phyloP scores from a whole-genome alignment of 2,113 vertebrate species.

The Coregonus clupeaformis region DNA sequence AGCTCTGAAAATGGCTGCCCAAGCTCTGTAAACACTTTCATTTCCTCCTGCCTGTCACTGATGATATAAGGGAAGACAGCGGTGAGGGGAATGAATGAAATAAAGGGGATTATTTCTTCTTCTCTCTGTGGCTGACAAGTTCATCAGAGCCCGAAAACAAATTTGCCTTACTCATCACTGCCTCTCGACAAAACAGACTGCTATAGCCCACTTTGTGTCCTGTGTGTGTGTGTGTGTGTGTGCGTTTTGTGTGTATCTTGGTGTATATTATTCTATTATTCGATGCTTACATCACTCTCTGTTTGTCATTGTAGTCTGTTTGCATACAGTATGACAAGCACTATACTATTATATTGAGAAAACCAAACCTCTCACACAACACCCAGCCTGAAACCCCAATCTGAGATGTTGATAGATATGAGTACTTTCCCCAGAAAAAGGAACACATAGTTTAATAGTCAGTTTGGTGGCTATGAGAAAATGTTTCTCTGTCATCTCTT shows the following conservation, averaged over 20 bases:
- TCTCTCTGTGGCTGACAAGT: slow-evolving; percentile 61
- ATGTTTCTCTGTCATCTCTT: neutral
- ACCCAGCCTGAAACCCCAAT: neutral
- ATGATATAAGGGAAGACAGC: slow-evolving; percentile 45
- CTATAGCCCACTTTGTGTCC: neutral
- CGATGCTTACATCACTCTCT: slow-evolving; percentile 6
- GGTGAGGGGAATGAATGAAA: slow-evolving; percentile 58
- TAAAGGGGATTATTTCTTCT: slow-evolving; percentile 60
- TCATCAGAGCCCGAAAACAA: slow-evolving; percentile 62
- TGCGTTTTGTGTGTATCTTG: too few species aligned
- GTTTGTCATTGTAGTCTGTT: slow-evolving; percentile 7
- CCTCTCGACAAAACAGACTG: too few species aligned
- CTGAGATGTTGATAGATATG: slow-evolving; percentile 20
- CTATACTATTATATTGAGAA: neutral
- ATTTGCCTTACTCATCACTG: slow-evolving; percentile 36
- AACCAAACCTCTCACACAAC: slow-evolving; percentile 1
- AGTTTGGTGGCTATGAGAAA: neutral
- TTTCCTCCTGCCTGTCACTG: slow-evolving; percentile 55
- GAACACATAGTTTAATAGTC: neutral
- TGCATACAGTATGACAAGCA: neutral
- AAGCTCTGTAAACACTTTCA: slow-evolving; percentile 50
- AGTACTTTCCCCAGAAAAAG: slow-evolving; percentile 16
- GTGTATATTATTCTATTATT: slow-evolving; percentile 2
- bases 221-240: slow-evolving; percentile 4
- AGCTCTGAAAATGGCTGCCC: slow-evolving; percentile 39